Percentiles rank a stretch among this genome's conserved stretches.
These are phyloP conservation scores for Dicrostonyx torquatus DNA, from an alignment of 2,797 vertebrate species.

Conservation along the genomic window DNA sequence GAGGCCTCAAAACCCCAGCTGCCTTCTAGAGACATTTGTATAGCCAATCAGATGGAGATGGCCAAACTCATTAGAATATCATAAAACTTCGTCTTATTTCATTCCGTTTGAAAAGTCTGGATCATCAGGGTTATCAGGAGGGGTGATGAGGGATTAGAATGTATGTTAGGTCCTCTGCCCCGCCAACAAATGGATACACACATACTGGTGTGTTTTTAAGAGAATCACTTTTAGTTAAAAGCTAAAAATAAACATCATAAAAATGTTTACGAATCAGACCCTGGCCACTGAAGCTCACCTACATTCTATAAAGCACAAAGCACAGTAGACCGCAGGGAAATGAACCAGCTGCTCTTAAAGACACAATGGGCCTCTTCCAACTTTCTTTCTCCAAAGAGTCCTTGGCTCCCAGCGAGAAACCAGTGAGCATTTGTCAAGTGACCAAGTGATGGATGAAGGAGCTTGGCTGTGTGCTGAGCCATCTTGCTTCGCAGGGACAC, in stretches of 20 bases:
- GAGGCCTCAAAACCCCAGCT: background rate
- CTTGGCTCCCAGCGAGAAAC: background rate
- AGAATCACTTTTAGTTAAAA: background rate
- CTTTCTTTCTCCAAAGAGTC: background rate
- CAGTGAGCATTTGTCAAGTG: background rate
- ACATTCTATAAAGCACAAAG: background rate
- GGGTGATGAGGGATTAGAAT: background rate
- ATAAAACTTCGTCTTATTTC: background rate
- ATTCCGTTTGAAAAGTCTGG: conserved; percentile 4
- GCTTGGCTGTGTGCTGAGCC: background rate
- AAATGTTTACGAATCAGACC: background rate
- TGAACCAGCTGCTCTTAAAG: background rate
- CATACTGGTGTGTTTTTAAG: background rate
- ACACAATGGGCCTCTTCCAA: background rate
- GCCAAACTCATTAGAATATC: background rate
- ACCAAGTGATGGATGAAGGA: background rate
- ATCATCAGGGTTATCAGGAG: background rate
- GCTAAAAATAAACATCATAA: background rate
- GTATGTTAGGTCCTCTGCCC: background rate
- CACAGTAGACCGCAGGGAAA: background rate
- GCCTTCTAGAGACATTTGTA: background rate
- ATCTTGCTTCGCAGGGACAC: background rate
- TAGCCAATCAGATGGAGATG: background rate
- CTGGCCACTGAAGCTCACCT: background rate
- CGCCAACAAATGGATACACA: background rate